Percentiles rank a stretch among this genome's conserved stretches.
These are phyloP conservation scores for Eilema caniola DNA, from an alignment of 2,888 invertebrate genomes.

Conservation along the genomic window DNA sequence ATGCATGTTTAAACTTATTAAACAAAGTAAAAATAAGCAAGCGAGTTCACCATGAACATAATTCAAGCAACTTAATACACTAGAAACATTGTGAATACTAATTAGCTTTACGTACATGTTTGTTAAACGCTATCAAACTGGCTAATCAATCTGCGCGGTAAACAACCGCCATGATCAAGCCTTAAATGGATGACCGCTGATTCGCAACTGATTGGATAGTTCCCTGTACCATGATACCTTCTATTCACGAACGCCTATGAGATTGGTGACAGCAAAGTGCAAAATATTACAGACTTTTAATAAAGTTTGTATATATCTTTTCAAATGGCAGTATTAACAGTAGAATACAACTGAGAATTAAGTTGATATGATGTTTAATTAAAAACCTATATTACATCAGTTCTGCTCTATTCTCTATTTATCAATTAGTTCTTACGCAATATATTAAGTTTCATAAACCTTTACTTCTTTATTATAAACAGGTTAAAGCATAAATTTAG, in stretches of 20 bases:
- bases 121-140: conserved; percentile 18
- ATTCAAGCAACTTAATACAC: conserved; percentile 3
- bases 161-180: conserved; percentile 27
- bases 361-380: too few relatives aligned
- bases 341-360: too few relatives aligned
- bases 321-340: too few relatives aligned
- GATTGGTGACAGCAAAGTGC: too few relatives aligned
- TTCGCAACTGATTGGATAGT: conserved; percentile 16
- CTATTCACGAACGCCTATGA: background rate
- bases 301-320: too few relatives aligned
- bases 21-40: background rate
- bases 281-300: too few relatives aligned
- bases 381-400: too few relatives aligned
- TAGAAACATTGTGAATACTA: conserved; percentile 28
- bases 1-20: background rate
- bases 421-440: too few relatives aligned
- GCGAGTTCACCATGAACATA: background rate
- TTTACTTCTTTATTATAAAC: too few relatives aligned
- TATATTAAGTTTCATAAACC: too few relatives aligned
- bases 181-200: conserved; percentile 29
- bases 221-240: conserved; percentile 6
- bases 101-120: conserved; percentile 14
- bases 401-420: too few relatives aligned
- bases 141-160: conserved; percentile 26
- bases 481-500: too few relatives aligned